Evolutionary conservation across 2,888 invertebrate genomes (phyloP).

Genomic region (Tubulanus polymorphus): DNA sequence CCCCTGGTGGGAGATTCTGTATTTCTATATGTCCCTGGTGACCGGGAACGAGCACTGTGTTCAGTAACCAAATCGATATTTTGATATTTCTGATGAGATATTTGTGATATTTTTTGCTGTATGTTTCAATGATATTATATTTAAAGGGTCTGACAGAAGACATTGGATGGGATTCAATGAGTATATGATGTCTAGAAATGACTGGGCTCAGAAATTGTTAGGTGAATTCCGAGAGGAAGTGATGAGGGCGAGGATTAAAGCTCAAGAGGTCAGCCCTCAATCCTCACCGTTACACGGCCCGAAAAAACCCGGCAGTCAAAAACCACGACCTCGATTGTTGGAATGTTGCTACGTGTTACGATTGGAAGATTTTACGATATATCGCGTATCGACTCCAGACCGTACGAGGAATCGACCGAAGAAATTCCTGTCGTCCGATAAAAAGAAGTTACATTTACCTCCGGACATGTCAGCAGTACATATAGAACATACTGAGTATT

Average conservation of each 20-base stretch:
- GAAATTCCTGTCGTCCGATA: constrained; percentile 65
- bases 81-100: no score
- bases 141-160: no score
- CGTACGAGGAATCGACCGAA: constrained; percentile 61
- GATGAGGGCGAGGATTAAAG: constrained; percentile 43
- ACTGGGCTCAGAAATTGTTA: constrained; percentile 84
- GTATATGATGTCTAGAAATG: constrained; percentile 60
- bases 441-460: constrained; percentile 74
- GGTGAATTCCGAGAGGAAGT: constrained; percentile 75
- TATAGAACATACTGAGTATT: constrained; percentile 89
- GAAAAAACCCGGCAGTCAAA: constrained; percentile 19
- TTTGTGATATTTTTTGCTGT: no score
- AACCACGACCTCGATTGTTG: constrained; percentile 64
- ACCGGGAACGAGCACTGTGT: no score
- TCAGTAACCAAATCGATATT: no score
- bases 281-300: constrained; percentile 14
- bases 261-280: background rate
- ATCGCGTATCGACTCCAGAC: constrained; percentile 71
- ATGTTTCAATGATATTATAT: no score
- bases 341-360: constrained; percentile 85
- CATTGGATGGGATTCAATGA: constrained; percentile 86
- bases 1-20: no score
- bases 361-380: constrained; percentile 86
- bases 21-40: no score
- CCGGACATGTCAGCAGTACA: constrained; percentile 89